Evolutionary conservation across 2,797 vertebrate genomes (phyloP), one percentile per base, ranked within the genome.

Genomic region (Thripadectes ignobilis): DNA sequence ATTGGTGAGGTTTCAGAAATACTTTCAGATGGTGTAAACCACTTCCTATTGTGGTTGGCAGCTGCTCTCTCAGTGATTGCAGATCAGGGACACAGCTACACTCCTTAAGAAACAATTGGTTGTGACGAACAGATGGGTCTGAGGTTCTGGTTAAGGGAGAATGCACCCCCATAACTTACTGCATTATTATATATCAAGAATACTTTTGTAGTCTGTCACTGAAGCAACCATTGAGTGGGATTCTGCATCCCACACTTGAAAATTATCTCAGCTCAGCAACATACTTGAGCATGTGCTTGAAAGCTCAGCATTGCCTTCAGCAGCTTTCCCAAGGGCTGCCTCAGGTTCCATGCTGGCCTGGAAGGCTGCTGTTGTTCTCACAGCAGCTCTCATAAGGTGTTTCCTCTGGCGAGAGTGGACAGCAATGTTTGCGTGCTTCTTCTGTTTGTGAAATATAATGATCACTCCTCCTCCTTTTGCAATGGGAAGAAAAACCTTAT

Each of bases 131-230:
- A 80, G 67, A 95, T 85, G 74, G 92, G 7, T 52, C 73, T 81
- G 95, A 96, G 78, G 68, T 89, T 87, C 87, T 92, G 77, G 55
- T 49, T 82, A 88, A 83, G 63, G 59, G 14, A 94, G 18, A 80
- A 80, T 0, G 14, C 30, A 57, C 48, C 27, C 63, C 52, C 52
- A 46, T 77, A 72, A 87, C 93, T 91, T 65, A 86, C 39, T 88
- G 62, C 65, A 41, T 85, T 78, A 88, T 81, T 93, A 22, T 80
- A 30, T 59, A 75, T 84, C 58, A 78, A 91, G 36, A 95, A 91
- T 85, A 89, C 84, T 95, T 94, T 58, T 89, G 81, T 91, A 93
- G 74, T 63, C 68, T 89, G 55, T 93, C 54, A 54, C 34, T 94
- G 93, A 76, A 92, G 74, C 45, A 77, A 79, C 63, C 2, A 2